Evolutionary conservation across 2,888 invertebrate genomes (phyloP).

Genomic region (Zelleria hepariella): DNA sequence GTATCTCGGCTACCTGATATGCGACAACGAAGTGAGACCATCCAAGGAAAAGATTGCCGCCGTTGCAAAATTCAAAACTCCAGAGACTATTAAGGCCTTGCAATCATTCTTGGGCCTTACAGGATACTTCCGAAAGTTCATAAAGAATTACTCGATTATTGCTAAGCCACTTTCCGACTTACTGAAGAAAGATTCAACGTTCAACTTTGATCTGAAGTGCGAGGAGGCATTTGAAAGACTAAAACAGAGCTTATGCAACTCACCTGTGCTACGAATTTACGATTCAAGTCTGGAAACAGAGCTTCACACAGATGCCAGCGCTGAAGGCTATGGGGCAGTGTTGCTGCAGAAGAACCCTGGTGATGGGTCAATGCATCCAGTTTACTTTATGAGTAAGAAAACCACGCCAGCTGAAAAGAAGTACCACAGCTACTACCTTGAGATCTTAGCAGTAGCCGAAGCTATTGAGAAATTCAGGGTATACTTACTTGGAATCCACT

Average conservation of each 20-base stretch:
- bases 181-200: conserved; percentile 17
- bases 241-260: background rate
- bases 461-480: background rate
- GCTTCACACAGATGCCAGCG: conserved; percentile 21
- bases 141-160: conserved; percentile 20
- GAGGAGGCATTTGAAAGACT: background rate
- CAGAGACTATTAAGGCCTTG: conserved; percentile 10
- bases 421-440: background rate
- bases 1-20: background rate
- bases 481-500: conserved; percentile 4
- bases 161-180: conserved; percentile 20
- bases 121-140: conserved; percentile 24
- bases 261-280: conserved; percentile 19
- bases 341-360: conserved; percentile 17
- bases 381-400: conserved; percentile 15
- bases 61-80: background rate
- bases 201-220: conserved; percentile 7
- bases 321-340: conserved; percentile 18
- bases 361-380: background rate
- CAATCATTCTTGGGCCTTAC: conserved; percentile 22
- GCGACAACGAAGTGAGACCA: background rate
- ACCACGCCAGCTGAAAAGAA: background rate
- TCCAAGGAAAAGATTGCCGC: background rate
- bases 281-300: conserved; percentile 17
- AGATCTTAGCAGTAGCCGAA: background rate